These are phyloP conservation scores for Tylochromis polylepis DNA, from an alignment of 2,113 vertebrate genomes.

Conservation along the genomic window DNA sequence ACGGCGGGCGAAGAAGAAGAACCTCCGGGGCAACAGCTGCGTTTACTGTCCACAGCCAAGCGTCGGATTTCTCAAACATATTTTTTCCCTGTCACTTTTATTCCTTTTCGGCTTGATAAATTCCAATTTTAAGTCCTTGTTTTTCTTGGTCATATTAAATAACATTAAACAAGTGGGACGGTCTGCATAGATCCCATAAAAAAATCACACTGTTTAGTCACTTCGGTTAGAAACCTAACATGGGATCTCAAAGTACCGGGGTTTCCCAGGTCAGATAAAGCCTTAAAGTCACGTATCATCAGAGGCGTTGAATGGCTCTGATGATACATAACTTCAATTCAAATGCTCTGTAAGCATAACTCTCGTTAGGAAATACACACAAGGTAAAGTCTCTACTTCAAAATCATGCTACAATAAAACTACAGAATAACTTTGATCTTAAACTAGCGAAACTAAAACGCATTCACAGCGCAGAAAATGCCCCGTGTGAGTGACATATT, in stretches of 20 bases:
- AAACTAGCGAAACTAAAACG: not conserved
- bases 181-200: not conserved
- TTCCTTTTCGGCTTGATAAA: not conserved
- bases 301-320: not conserved
- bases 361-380: not conserved
- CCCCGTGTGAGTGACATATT: not conserved
- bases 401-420: not conserved
- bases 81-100: accelerated
- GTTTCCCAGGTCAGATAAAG: not conserved
- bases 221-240: not conserved
- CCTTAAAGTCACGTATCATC: not conserved
- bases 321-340: too few species aligned
- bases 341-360: not conserved
- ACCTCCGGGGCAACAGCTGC: conserved; percentile 35
- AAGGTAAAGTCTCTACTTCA: not conserved
- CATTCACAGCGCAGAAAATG: not conserved
- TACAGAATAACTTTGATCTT: not conserved
- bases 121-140: not conserved
- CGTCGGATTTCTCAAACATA: accelerated
- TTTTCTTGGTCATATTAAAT: not conserved
- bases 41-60: not conserved
- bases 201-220: not conserved
- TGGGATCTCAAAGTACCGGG: not conserved
- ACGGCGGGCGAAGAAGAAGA: not conserved
- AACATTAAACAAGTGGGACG: not conserved